Conservation (phyloP, 2,797 vertebrate genomes). For the Macropodus opercularis region DNA sequence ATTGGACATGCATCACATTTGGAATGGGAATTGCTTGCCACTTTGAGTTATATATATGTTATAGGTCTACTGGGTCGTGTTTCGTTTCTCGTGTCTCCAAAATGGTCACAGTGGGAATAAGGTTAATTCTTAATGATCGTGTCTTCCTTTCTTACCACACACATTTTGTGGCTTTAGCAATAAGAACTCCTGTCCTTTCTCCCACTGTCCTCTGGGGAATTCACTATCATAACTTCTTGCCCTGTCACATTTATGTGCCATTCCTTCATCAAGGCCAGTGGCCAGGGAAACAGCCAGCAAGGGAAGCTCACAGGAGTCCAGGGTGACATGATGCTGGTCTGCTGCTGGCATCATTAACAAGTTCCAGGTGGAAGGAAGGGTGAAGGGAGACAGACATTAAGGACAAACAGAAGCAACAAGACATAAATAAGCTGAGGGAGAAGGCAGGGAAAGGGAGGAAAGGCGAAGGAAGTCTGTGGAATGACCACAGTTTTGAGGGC, state of each 20-base stretch:
- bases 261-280: conserved; percentile 62
- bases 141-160: conserved; percentile 31
- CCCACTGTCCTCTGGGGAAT: conserved; percentile 45
- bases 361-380: conserved; percentile 17
- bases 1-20: conserved; percentile 14
- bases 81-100: conserved; percentile 32
- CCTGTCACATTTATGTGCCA: conserved; percentile 61
- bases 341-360: conserved; percentile 44
- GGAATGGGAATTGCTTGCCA: conserved; percentile 20
- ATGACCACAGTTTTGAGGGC: conserved; percentile 11
- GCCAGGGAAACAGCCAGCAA: conserved; percentile 48
- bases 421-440: conserved; percentile 33
- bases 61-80: conserved; percentile 24
- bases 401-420: background rate
- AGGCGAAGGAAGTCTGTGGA: background rate
- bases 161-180: conserved; percentile 32
- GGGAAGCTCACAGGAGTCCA: conserved; percentile 42
- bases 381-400: conserved; percentile 22
- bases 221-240: conserved; percentile 51
- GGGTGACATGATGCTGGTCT: conserved; percentile 32
- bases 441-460: background rate
- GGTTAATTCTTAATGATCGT: conserved; percentile 60
- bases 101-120: conserved; percentile 48
- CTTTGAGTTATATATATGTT: conserved; percentile 51
- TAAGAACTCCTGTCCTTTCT: conserved; percentile 32